phyloP scores from a whole-genome alignment of 64 coral and sea anemone species.

The Exaiptasia diaphana region DNA sequence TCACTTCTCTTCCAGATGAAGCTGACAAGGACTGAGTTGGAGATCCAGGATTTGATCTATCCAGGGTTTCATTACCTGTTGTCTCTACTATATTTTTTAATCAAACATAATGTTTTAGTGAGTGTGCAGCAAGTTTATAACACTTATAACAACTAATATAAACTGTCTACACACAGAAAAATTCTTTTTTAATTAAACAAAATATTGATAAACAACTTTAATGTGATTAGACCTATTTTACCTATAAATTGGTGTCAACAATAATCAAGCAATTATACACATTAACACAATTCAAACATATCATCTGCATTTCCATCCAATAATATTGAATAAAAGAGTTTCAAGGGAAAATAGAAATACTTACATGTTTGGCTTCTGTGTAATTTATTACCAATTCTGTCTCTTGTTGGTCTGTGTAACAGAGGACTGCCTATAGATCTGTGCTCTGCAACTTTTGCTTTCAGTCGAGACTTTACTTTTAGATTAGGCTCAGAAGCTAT shows the following conservation, averaged over 20 bases:
- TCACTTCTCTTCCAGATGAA: constrained; percentile 83
- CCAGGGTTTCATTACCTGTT: constrained; percentile 57
- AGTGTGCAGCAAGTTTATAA: too few species aligned
- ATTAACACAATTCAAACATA: too few species aligned
- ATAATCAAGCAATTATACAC: too few species aligned
- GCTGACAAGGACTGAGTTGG: constrained; percentile 69
- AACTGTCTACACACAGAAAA: too few species aligned
- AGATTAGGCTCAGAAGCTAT: constrained; percentile 95
- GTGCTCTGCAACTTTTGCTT: constrained; percentile 71
- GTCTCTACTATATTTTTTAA: constrained; percentile 60
- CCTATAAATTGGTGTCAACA: too few species aligned
- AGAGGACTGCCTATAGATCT: constrained; percentile 78
- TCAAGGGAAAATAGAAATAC: not conserved
- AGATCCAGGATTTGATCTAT: constrained; percentile 71
- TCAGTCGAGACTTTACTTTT: constrained; percentile 85
- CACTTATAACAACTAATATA: too few species aligned
- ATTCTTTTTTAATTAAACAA: too few species aligned
- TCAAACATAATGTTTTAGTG: not conserved
- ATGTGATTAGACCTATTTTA: too few species aligned
- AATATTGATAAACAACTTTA: too few species aligned
- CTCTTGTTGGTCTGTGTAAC: constrained; percentile 57
- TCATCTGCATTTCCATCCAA: not conserved
- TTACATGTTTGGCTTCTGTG: constrained; percentile 76
- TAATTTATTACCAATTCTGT: constrained; percentile 69
- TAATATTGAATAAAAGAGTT: not conserved